Evolutionary conservation across 2,113 vertebrate species (phyloP), one percentile per base, ranked within the genome.

Genomic region (Etheostoma cragini): DNA sequence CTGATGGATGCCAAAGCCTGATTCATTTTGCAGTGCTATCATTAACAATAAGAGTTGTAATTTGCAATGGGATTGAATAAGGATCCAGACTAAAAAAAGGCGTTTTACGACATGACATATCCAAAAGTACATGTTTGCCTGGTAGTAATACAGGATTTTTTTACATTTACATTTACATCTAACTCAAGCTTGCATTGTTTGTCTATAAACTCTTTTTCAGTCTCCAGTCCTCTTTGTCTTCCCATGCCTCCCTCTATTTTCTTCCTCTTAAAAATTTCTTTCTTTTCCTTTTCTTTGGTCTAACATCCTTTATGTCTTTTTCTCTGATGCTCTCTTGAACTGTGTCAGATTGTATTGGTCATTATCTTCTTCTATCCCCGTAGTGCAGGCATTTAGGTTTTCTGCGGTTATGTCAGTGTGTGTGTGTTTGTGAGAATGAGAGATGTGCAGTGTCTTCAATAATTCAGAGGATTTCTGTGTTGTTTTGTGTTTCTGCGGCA

Each of bases 321-420:
- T 57, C 15, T 77, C 38, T 38, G 24, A 13, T 57, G 26, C 49
- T 76, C 65, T 69, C 30, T 42, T 52, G 22, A 85, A 82, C 53
- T 64, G 62, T 80, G 72, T 84, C 78, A 75, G 45, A 53, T 64
- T 78, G 75, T 89, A 80, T 78, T 82, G 89, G 80, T 88, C 81
- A 84, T 84, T 84, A 73, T 76, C 68, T 72, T 24, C 75, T 68
- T 87, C 83, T 61, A 67, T 76, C 60, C 33, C 68, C 52, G 13
- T 3, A 60, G 67, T 80, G 45, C 14, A 85, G 30, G 19, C 57
- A 58, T 80, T 78, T 68, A 60, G 24, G 58, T 71, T 64, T 67
- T 42, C 72, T 56, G 19, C 35, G 47, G 50, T 67, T 76, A 61
- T 69, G 64, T 60, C 10, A 14, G 46, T 77, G 6, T 64, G 53